These are phyloP conservation scores for Delichon dasypus DNA, from an alignment of 2,797 vertebrate genomes.

Conservation along the genomic window DNA sequence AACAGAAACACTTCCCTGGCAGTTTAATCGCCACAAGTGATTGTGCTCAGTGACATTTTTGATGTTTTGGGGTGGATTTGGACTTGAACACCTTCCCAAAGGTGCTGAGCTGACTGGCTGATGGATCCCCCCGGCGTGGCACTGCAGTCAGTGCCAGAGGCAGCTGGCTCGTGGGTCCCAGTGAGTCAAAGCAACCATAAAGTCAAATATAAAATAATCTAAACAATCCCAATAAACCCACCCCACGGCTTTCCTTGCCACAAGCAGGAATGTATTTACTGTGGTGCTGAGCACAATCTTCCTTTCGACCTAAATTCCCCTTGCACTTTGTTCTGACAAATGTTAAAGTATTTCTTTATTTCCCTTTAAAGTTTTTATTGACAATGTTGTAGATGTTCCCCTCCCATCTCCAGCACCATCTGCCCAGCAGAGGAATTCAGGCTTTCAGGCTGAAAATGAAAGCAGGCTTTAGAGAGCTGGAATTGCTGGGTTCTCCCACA, in stretches of 20 bases:
- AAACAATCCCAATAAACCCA: not conserved
- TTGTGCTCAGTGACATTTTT: not conserved
- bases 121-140: accelerated
- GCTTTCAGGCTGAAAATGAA: not conserved
- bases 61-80: not conserved
- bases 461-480: not conserved
- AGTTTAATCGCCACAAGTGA: not conserved
- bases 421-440: not conserved
- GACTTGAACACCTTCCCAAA: not conserved
- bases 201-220: not conserved
- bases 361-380: conserved; percentile 3
- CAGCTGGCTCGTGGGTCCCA: not conserved
- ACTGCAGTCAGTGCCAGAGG: not conserved
- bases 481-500: not conserved
- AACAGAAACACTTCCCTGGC: not conserved
- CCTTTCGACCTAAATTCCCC: not conserved
- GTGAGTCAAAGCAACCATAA: not conserved
- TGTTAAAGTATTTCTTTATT: not conserved
- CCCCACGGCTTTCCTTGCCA: not conserved
- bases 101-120: not conserved
- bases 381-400: not conserved
- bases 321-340: not conserved
- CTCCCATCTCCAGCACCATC: not conserved
- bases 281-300: not conserved
- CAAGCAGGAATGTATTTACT: not conserved